A percentile compares a stretch with the other conserved stretches of the same genome.
These are phyloP conservation scores for Drosophila insularis DNA, from an alignment of 1,140 invertebrate genomes.

Conservation along the genomic window DNA sequence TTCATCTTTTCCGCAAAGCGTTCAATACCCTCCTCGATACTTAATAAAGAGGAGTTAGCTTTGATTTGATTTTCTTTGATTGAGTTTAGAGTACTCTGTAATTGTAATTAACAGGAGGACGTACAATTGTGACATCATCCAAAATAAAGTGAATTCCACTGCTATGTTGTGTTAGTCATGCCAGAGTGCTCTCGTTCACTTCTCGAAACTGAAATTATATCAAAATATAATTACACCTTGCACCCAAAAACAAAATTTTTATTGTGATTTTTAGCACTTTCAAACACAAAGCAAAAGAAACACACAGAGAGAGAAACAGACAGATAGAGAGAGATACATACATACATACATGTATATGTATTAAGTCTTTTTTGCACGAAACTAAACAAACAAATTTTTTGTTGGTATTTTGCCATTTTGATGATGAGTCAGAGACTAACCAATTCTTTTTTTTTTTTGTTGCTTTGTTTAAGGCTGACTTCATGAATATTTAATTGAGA, in stretches of 20 bases:
- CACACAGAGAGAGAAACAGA: slow-evolving; percentile 7
- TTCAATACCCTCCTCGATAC: slow-evolving; percentile 39
- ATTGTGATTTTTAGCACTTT: slow-evolving; percentile 34
- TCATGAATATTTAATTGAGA: slow-evolving; percentile 45
- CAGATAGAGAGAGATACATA: not conserved
- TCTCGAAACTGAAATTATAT: slow-evolving; percentile 42
- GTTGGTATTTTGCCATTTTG: not conserved
- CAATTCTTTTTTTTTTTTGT: slow-evolving; percentile 22
- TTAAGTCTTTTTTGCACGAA: slow-evolving; percentile 40
- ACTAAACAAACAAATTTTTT: slow-evolving; percentile 42
- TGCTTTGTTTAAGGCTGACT: slow-evolving; percentile 15
- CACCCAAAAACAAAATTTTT: slow-evolving; percentile 33
- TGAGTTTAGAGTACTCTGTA: slow-evolving; percentile 12
- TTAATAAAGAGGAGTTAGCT: slow-evolving; percentile 5
- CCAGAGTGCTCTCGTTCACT: slow-evolving; percentile 39
- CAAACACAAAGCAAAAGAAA: slow-evolving; percentile 8
- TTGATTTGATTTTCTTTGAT: not conserved
- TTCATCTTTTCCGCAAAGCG: slow-evolving; percentile 52
- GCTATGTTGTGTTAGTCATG: slow-evolving; percentile 53
- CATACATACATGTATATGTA: not conserved
- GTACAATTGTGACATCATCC: slow-evolving; percentile 49
- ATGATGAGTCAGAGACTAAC: slow-evolving; percentile 46
- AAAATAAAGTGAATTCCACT: slow-evolving; percentile 27
- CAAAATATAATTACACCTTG: slow-evolving; percentile 37
- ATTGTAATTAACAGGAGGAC: slow-evolving; percentile 34